Conservation (phyloP, 2,888 invertebrate species). For the Bellardia bayeri region DNA sequence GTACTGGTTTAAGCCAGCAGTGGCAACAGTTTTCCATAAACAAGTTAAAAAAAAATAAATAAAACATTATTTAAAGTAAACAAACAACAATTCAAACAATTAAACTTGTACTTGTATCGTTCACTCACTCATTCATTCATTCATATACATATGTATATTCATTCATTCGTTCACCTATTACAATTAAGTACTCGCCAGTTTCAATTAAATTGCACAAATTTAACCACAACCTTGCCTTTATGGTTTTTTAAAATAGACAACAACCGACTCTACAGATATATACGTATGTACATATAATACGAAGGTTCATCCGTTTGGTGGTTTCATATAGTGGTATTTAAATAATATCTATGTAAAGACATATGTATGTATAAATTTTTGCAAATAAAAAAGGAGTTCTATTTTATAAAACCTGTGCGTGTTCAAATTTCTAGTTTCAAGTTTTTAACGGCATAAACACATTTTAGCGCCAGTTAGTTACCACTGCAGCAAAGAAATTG, state of each 20-base stretch:
- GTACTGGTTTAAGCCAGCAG: background rate
- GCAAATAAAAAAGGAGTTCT: background rate
- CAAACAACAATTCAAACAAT: slow-evolving; percentile 62
- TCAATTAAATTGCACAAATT: slow-evolving; percentile 68
- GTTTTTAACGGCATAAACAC: slow-evolving; percentile 42
- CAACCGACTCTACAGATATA: slow-evolving; percentile 1
- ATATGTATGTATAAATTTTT: background rate
- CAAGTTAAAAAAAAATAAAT: slow-evolving; percentile 42
- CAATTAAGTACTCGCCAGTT: slow-evolving; percentile 71
- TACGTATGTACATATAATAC: background rate
- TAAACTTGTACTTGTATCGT: slow-evolving; percentile 56
- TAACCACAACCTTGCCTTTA: slow-evolving; percentile 61
- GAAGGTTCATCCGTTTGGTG: background rate
- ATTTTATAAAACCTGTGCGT: slow-evolving; percentile 55
- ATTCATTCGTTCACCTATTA: slow-evolving; percentile 37
- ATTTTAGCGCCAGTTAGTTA: slow-evolving; percentile 44
- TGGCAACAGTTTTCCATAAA: background rate
- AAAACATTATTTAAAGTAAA: slow-evolving; percentile 43
- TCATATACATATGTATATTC: background rate
- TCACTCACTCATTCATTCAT: slow-evolving; percentile 1
- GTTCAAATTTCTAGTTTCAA: slow-evolving; percentile 47
- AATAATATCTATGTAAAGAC: background rate
- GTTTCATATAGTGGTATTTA: slow-evolving; percentile 38
- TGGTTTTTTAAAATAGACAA: slow-evolving; percentile 60
- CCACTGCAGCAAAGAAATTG: slow-evolving; percentile 20